Base-by-base conservation (phyloP, 2,888 invertebrate species). In the Epinotia demarniana region DNA sequence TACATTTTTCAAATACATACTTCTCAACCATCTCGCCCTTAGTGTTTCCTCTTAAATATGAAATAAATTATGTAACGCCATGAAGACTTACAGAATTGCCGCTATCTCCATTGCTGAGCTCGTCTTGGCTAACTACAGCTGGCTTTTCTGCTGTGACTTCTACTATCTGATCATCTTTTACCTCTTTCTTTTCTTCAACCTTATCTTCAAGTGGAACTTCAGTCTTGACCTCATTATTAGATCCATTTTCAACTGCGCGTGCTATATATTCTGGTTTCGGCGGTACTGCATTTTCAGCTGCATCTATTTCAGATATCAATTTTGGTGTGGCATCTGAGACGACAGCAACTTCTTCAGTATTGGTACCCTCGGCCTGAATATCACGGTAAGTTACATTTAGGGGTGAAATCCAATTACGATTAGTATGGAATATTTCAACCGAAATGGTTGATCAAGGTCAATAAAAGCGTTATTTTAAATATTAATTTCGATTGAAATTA, bases 331-430 rank as follows among this genome's bases (percentile, higher is more conserved):
- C 58, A 19, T 70, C 63, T 33, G 55, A 53, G 16, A 46, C 27
- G 3, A 43, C 49, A 58, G 63, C 72, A n/a, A 71, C 16, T 33
- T 27, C 55, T 55, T 72, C 71, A n/a, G 39, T 55, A 69, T 77
- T 71, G 60, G 76, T 78, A 77, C 79, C 66, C 61, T 87, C 85
- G 66, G 83, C 81, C 87, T 87, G 78, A 8, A 82, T 82, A 55
- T 66, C 16, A 27, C 11, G 13, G 16, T 23, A 39, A 39, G 39
- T 39, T 39, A 8, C 6, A 8, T 33, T 33, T 6, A 33, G 8
- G 0, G 33, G 33, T 33, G 6, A 33, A 33, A 33, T 33, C 23
- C 23, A 1, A 27, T 27, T 27, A 8, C 8, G 8, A 33, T 33
- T 33, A 33, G 6, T 33, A 33, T 33, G 33, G 33, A 33, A 5